Conservation (phyloP, 2,797 vertebrate genomes). For the Heterohyrax brucei region DNA sequence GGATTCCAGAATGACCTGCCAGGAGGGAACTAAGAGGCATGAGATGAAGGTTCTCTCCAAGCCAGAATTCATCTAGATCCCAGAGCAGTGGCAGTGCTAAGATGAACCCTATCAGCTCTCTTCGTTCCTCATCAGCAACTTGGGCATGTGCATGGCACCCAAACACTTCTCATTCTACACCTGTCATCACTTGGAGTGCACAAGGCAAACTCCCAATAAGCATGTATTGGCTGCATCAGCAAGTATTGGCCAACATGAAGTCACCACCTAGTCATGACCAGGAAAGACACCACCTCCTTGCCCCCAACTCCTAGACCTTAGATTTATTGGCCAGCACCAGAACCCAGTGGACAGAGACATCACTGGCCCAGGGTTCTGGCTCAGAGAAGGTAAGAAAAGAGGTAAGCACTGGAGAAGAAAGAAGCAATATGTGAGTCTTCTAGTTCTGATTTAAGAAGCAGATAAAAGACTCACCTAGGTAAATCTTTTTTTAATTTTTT, state of each 20-base stretch:
- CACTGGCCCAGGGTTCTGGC: not conserved
- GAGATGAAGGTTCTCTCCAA: conserved; percentile 90
- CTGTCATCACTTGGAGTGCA: not conserved
- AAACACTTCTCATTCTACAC: not conserved
- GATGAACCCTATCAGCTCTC: not conserved
- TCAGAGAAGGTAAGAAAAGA: not conserved
- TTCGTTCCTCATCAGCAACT: not conserved
- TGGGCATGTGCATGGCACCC: not conserved
- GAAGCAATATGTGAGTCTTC: not conserved
- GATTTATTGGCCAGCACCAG: not conserved
- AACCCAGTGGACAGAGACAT: not conserved
- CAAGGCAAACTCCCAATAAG: not conserved
- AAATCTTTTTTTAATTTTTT: not conserved
- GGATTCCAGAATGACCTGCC: conserved; percentile 82
- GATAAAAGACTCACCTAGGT: conserved; percentile 30
- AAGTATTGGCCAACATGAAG: not conserved
- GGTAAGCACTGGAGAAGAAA: not conserved
- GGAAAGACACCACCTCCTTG: not conserved
- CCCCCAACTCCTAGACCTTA: not conserved
- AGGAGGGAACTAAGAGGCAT: conserved; percentile 83
- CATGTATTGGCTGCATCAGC: not conserved
- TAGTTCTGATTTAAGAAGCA: not conserved
- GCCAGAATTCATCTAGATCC: conserved; percentile 88
- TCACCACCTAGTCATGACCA: not conserved
- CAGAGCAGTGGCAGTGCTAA: not conserved